Conservation (phyloP, 2,113 vertebrate species). For the Neogale vison region DNA sequence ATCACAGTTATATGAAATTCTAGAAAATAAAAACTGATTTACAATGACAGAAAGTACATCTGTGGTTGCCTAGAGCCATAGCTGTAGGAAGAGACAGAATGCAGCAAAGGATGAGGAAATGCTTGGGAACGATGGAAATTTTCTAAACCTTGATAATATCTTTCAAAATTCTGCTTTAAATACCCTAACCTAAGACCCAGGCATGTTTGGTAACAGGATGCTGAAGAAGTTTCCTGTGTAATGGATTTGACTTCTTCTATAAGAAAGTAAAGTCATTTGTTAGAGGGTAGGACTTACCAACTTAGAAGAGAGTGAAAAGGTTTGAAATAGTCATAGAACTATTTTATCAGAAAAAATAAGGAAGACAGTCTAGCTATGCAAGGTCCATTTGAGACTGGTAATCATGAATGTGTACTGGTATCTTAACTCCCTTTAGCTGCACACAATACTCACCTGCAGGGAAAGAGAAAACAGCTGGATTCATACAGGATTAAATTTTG, state of each 20-base stretch:
- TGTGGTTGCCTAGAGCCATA: not conserved
- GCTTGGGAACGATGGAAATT: not conserved
- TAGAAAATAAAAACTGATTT: slow-evolving; percentile 5
- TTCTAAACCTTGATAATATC: not conserved
- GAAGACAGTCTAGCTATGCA: not conserved
- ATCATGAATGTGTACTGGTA: not conserved
- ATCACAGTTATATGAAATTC: not conserved
- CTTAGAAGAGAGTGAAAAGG: not conserved
- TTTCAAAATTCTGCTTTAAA: not conserved
- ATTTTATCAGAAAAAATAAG: not conserved
- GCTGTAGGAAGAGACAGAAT: not conserved
- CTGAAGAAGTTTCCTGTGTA: not conserved
- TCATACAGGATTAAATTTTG: not conserved
- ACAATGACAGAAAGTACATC: not conserved
- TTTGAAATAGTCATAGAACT: not conserved
- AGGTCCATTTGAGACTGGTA: not conserved
- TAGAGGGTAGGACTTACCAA: not conserved
- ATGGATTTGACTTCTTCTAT: not conserved
- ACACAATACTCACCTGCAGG: not conserved
- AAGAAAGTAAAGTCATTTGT: not conserved
- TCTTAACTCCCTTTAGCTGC: not conserved
- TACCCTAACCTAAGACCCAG: not conserved
- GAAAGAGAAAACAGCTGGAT: not conserved
- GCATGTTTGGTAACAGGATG: not conserved
- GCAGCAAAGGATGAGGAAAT: not conserved